These are phyloP conservation scores for Diachasmimorpha longicaudata DNA, from an alignment of 1,140 invertebrate species.

Conservation along the genomic window DNA sequence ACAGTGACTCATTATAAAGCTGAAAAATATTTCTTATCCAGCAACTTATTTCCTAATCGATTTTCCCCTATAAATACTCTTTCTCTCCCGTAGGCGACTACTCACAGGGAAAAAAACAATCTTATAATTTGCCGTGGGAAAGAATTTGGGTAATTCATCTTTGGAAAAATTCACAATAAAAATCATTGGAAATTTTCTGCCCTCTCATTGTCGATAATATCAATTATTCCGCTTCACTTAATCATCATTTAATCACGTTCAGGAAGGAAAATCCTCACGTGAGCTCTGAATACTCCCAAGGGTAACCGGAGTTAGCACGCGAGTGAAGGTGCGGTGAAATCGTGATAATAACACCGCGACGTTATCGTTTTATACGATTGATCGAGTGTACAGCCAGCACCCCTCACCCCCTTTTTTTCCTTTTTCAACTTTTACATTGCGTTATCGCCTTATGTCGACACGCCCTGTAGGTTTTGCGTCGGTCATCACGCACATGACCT, in stretches of 20 bases:
- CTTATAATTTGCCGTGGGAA: no score
- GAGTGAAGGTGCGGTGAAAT: not conserved
- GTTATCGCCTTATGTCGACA: slow-evolving; percentile 21
- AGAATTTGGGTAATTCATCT: no score
- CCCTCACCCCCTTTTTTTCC: not conserved
- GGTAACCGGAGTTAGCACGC: not conserved
- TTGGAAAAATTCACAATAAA: no score
- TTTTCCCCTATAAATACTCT: no score
- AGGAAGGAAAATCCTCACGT: not conserved
- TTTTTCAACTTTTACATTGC: not conserved
- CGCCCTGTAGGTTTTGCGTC: not conserved
- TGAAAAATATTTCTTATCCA: no score
- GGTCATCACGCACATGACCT: slow-evolving; percentile 8
- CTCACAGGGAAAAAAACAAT: no score
- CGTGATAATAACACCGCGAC: slow-evolving; percentile 15
- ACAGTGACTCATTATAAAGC: no score
- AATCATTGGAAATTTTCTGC: no score
- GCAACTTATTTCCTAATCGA: no score
- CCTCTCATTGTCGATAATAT: not conserved
- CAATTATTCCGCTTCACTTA: not conserved
- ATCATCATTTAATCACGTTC: not conserved
- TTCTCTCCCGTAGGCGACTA: no score
- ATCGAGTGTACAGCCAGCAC: slow-evolving; percentile 6
- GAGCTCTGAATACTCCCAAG: not conserved
- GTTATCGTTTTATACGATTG: slow-evolving; percentile 21